A percentile compares a stretch with the other conserved stretches of the same genome.
Conservation (phyloP, 2,888 invertebrate species). For the Eupithecia dodoneata region DNA sequence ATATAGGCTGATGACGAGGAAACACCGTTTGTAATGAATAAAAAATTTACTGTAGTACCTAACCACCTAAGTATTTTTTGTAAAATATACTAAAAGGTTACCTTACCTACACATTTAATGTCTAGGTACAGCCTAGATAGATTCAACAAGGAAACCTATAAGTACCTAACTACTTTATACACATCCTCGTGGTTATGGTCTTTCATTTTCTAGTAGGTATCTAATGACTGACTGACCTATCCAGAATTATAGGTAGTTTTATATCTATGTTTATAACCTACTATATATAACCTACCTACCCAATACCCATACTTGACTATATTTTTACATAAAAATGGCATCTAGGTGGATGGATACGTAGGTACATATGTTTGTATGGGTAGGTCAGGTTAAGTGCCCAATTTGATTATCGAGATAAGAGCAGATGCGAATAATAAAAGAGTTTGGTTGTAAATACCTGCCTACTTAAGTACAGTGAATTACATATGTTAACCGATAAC, state of each 20-base stretch:
- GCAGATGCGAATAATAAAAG: conserved; percentile 46
- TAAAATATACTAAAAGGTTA: too few relatives aligned
- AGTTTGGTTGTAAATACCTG: neutral
- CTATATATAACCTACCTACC: neutral
- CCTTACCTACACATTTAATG: too few relatives aligned
- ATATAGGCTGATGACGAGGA: neutral
- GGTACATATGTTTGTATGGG: neutral
- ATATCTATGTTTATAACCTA: neutral
- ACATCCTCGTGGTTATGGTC: neutral
- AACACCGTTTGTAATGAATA: neutral
- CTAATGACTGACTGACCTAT: neutral
- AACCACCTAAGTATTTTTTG: too few relatives aligned
- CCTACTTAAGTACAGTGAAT: neutral
- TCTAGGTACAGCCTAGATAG: too few relatives aligned
- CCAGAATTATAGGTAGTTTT: neutral
- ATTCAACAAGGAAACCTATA: too few relatives aligned
- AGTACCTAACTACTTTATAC: neutral
- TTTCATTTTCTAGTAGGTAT: neutral
- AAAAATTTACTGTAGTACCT: too few relatives aligned
- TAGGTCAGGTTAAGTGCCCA: neutral
- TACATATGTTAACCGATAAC: too few relatives aligned
- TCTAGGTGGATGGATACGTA: neutral
- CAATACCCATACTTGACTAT: neutral
- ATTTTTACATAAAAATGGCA: neutral
- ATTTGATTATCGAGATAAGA: conserved; percentile 49